These are phyloP conservation scores for Pseudococcus viburni DNA, from an alignment of 2,888 invertebrate species.

Conservation along the genomic window DNA sequence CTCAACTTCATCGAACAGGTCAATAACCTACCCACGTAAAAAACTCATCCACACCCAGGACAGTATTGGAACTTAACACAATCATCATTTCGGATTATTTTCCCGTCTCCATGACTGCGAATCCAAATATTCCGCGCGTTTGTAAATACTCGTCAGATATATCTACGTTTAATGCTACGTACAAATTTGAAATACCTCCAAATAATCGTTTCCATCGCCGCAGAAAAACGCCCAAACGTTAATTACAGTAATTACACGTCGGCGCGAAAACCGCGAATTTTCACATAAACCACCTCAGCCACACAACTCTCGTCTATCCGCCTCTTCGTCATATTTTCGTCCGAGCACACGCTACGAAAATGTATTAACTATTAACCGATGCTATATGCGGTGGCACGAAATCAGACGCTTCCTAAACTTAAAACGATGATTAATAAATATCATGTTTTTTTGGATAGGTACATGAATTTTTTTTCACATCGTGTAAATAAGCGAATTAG, in stretches of 20 bases:
- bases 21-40: too few species aligned
- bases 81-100: too few species aligned
- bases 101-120: too few species aligned
- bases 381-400: not conserved
- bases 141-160: too few species aligned
- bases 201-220: not conserved
- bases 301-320: not conserved
- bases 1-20: too few species aligned
- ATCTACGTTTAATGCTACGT: too few species aligned
- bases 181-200: not conserved
- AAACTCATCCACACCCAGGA: too few species aligned
- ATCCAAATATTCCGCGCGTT: too few species aligned
- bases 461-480: too few species aligned
- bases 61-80: too few species aligned
- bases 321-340: not conserved
- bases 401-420: not conserved
- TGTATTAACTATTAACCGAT: not conserved
- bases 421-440: not conserved
- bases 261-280: constrained; percentile 17
- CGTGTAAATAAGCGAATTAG: too few species aligned
- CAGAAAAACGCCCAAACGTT: constrained; percentile 19
- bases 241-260: constrained; percentile 14
- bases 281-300: not conserved
- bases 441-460: not conserved
- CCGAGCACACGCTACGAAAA: not conserved